These are phyloP conservation scores for Luffia ferchaultella DNA, from an alignment of 2,888 invertebrate species.

Conservation along the genomic window DNA sequence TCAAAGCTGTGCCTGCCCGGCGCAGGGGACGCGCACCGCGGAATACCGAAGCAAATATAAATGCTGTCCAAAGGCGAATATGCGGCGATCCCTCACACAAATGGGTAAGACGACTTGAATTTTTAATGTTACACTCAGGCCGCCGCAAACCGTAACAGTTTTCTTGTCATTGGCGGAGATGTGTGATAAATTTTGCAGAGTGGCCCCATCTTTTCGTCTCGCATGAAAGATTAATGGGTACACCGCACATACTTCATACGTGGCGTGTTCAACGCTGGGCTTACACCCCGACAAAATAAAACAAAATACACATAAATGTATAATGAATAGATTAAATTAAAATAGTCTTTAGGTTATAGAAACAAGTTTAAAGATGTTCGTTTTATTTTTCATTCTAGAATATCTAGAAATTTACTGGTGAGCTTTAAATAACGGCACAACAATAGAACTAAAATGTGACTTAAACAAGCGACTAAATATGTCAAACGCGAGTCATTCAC, in stretches of 20 bases:
- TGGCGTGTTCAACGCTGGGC: slow-evolving; percentile 54
- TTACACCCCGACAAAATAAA: no score
- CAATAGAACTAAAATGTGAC: background rate
- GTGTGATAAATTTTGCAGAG: slow-evolving; percentile 67
- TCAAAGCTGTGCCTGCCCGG: background rate
- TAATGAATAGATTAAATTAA: background rate
- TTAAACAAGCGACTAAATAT: background rate
- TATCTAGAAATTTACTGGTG: no score
- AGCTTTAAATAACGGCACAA: background rate
- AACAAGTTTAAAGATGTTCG: no score
- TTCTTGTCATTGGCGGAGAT: slow-evolving; percentile 66
- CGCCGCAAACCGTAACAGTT: slow-evolving; percentile 67
- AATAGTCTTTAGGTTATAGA: no score
- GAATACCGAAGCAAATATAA: slow-evolving; percentile 59
- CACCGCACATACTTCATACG: slow-evolving; percentile 57
- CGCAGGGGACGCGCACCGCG: slow-evolving; percentile 29
- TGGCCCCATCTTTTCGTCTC: slow-evolving; percentile 65
- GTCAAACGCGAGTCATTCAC: background rate
- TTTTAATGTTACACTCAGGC: slow-evolving; percentile 67
- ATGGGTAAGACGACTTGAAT: slow-evolving; percentile 64
- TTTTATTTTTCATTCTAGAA: no score
- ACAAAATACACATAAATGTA: no score
- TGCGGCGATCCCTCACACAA: slow-evolving; percentile 66
- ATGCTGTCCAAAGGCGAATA: slow-evolving; percentile 63
- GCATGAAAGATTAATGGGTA: slow-evolving; percentile 61